phyloP scores from a whole-genome alignment of 2,888 invertebrate genomes.

The Monochamus alternatus region DNA sequence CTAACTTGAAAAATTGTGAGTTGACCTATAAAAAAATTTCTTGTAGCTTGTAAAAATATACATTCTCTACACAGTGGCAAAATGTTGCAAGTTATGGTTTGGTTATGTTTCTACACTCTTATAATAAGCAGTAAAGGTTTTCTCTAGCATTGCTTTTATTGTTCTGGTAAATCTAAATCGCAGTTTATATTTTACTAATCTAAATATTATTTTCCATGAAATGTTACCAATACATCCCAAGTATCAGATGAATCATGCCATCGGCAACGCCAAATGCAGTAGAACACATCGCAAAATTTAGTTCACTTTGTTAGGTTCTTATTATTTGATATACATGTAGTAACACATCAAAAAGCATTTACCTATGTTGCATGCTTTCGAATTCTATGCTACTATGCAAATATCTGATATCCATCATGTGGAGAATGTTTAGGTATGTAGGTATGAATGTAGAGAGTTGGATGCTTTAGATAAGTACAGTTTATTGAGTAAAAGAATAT shows the following conservation, averaged over 20 bases:
- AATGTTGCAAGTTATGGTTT: no score
- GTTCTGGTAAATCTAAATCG: no score
- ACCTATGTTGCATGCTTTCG: slow-evolving; percentile 7
- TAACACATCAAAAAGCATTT: slow-evolving; percentile 7
- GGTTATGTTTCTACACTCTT: no score
- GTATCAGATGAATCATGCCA: neutral
- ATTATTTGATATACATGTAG: slow-evolving; percentile 17
- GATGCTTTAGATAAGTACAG: neutral
- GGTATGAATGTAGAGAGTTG: neutral
- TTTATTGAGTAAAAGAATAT: no score
- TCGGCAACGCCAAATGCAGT: slow-evolving; percentile 3
- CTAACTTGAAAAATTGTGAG: no score
- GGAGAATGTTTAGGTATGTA: neutral
- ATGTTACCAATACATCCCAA: neutral
- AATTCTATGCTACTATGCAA: neutral
- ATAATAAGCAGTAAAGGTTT: no score
- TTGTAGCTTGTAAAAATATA: no score
- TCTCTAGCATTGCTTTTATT: no score
- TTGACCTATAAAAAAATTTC: no score
- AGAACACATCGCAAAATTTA: neutral
- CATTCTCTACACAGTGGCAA: no score
- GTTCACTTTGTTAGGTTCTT: slow-evolving; percentile 3
- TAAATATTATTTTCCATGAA: neutral
- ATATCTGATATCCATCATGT: neutral
- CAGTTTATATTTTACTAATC: no score